Conservation (phyloP, 2,888 invertebrate species). For the Argyresthia goedartella region DNA sequence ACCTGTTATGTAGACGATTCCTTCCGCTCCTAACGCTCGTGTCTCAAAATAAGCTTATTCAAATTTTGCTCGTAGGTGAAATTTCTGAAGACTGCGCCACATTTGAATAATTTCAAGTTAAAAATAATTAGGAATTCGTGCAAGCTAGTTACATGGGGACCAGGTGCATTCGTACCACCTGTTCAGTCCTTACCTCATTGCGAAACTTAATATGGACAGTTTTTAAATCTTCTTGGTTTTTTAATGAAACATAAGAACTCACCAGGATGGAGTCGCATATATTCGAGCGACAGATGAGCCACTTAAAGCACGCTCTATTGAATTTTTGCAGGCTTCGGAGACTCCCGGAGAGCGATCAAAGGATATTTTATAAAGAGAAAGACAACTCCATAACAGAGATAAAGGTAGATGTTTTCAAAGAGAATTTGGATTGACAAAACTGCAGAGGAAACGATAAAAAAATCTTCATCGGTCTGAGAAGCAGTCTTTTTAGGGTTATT, state of each 20-base stretch:
- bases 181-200: constrained; percentile 33
- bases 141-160: constrained; percentile 45
- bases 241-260: constrained; percentile 52
- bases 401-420: too few relatives aligned
- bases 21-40: too few relatives aligned
- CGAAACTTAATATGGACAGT: constrained; percentile 57
- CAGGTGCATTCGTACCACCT: constrained; percentile 58
- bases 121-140: constrained; percentile 43
- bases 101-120: constrained; percentile 2
- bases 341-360: constrained; percentile 3
- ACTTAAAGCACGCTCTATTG: constrained; percentile 54
- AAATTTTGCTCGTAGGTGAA: not conserved
- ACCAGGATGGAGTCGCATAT: constrained; percentile 25
- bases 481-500: too few relatives aligned
- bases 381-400: not conserved
- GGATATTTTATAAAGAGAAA: not conserved
- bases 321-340: constrained; percentile 24
- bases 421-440: too few relatives aligned
- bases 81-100: too few relatives aligned
- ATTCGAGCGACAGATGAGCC: constrained; percentile 45
- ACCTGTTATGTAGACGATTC: not conserved
- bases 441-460: too few relatives aligned
- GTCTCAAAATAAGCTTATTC: not conserved
- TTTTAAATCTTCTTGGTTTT: constrained; percentile 28
- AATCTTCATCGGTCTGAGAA: too few relatives aligned